These are phyloP conservation scores for Danio choprae DNA, from an alignment of 2,797 vertebrate genomes.

Conservation along the genomic window DNA sequence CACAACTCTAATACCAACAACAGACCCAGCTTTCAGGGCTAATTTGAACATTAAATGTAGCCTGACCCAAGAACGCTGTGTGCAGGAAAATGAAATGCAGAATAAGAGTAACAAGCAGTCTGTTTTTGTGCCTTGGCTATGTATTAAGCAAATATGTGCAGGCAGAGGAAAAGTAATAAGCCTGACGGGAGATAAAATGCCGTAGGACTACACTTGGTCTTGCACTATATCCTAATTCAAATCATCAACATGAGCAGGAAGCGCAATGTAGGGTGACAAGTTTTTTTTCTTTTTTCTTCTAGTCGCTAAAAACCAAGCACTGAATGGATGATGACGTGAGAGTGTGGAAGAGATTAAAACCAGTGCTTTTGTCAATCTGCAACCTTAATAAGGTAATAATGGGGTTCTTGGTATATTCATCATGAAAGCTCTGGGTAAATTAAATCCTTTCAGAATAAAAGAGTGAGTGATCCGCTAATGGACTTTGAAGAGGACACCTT, in stretches of 20 bases:
- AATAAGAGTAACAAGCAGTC: slow-evolving; percentile 47
- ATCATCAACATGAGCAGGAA: slow-evolving; percentile 47
- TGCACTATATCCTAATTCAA: slow-evolving; percentile 42
- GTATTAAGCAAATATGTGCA: slow-evolving; percentile 34
- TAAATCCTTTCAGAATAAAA: slow-evolving; percentile 46
- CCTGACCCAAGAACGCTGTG: slow-evolving; percentile 29
- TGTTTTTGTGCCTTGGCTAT: slow-evolving; percentile 27
- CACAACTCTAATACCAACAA: slow-evolving; percentile 55
- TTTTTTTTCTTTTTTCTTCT: not conserved
- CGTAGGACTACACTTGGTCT: slow-evolving; percentile 47
- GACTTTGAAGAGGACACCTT: slow-evolving; percentile 29
- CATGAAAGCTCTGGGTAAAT: slow-evolving; percentile 43
- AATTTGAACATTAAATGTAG: slow-evolving; percentile 67
- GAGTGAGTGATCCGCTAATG: slow-evolving; percentile 44
- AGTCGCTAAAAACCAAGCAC: slow-evolving; percentile 28
- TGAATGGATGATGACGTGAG: slow-evolving; percentile 9
- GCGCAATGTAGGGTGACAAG: slow-evolving; percentile 4
- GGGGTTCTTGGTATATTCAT: slow-evolving; percentile 45
- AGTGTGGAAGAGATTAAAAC: slow-evolving; percentile 47
- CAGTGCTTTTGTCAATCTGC: slow-evolving; percentile 45
- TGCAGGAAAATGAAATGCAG: slow-evolving; percentile 39
- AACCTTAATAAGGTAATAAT: slow-evolving; percentile 51
- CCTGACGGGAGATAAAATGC: slow-evolving; percentile 48
- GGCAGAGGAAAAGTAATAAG: slow-evolving; percentile 33
- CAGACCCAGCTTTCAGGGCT: slow-evolving; percentile 56